phyloP scores from a whole-genome alignment of 2,888 invertebrate species.

The Esperia sulphurella region DNA sequence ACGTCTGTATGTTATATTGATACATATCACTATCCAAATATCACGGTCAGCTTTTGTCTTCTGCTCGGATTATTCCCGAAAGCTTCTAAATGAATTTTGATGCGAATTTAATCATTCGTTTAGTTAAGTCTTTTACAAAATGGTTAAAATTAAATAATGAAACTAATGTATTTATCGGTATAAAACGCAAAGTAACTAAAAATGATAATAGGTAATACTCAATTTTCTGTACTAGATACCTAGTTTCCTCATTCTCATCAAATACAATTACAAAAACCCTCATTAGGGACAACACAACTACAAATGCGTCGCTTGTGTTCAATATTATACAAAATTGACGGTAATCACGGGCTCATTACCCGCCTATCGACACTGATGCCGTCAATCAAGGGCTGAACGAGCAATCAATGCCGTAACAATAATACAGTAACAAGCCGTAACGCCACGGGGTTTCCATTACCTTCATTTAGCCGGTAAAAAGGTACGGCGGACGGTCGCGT shows the following conservation, averaged over 20 bases:
- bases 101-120: too few species aligned
- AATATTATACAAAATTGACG: slow-evolving; percentile 28
- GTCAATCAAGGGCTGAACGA: slow-evolving; percentile 53
- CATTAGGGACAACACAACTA: slow-evolving; percentile 12
- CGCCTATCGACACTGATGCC: slow-evolving; percentile 52
- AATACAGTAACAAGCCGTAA: slow-evolving; percentile 11
- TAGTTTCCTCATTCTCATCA: too few species aligned
- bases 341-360: slow-evolving; percentile 63
- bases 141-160: too few species aligned
- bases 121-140: too few species aligned
- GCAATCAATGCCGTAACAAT: slow-evolving; percentile 39
- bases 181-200: not conserved
- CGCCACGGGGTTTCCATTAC: slow-evolving; percentile 19
- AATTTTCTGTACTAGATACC: too few species aligned
- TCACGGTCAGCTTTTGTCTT: too few species aligned
- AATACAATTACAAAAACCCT: not conserved
- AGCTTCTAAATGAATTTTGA: too few species aligned
- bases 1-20: too few species aligned
- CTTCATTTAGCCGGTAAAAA: slow-evolving; percentile 18
- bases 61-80: too few species aligned
- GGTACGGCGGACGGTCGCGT: slow-evolving; percentile 12
- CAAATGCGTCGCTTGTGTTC: too few species aligned
- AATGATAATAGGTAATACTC: not conserved
- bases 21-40: too few species aligned
- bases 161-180: too few species aligned